A percentile compares a stretch with the other conserved stretches of the same genome.
These are phyloP conservation scores for Drosophila albomicans DNA, from an alignment of 1,140 invertebrate species.

Conservation along the genomic window DNA sequence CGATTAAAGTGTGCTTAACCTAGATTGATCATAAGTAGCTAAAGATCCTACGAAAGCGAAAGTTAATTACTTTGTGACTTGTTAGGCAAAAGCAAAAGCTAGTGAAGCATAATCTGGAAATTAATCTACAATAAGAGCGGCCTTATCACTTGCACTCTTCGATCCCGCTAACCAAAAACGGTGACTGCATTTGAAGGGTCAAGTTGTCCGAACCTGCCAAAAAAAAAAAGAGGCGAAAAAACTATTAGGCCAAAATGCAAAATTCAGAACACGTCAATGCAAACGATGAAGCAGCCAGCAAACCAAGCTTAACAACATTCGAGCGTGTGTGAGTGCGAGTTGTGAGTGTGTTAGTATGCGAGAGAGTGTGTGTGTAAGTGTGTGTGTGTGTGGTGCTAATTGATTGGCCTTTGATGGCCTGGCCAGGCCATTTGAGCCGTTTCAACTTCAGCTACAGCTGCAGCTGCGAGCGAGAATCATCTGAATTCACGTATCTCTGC, in stretches of 20 bases:
- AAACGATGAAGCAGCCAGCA: conserved; percentile 3
- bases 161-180: background rate
- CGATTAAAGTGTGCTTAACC: too few relatives aligned
- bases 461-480: background rate
- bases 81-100: too few relatives aligned
- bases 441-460: background rate
- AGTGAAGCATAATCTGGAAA: too few relatives aligned
- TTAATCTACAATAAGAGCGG: too few relatives aligned
- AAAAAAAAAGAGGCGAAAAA: background rate
- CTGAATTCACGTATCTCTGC: background rate
- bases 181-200: background rate
- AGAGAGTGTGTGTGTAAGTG: conserved; percentile 6
- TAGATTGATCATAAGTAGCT: too few relatives aligned
- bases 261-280: conserved; percentile 24
- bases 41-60: too few relatives aligned
- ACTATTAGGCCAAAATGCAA: conserved; percentile 1
- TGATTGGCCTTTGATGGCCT: conserved; percentile 47
- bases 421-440: conserved; percentile 17
- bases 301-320: background rate
- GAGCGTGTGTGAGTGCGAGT: background rate
- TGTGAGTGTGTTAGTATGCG: background rate
- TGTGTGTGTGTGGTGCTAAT: conserved; percentile 21
- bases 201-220: background rate
- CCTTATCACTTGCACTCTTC: too few relatives aligned
- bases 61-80: too few relatives aligned